A percentile compares a stretch with the other conserved stretches of the same genome.
These are phyloP conservation scores for Hermaeophaga mercurialis DNA, from an alignment of 2,888 invertebrate genomes.

Conservation along the genomic window DNA sequence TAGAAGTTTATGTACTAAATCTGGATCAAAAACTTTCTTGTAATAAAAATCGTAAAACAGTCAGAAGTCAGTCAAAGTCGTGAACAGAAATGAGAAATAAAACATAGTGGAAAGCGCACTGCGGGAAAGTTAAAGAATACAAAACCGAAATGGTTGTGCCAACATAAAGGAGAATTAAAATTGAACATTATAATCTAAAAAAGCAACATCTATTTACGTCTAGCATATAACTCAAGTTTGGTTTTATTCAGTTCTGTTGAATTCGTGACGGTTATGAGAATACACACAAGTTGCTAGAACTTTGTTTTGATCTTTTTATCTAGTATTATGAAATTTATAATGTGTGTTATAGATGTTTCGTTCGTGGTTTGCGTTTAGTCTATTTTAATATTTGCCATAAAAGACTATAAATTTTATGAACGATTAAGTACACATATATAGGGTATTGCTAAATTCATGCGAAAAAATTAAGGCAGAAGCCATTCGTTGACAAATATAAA, in stretches of 20 bases:
- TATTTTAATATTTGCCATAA: not conserved
- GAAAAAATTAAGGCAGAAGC: no score
- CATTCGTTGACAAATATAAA: no score
- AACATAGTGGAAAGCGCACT: conserved; percentile 8
- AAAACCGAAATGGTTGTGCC: conserved; percentile 15
- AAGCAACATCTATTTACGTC: conserved; percentile 21
- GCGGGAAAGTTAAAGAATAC: conserved; percentile 14
- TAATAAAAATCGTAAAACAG: not conserved
- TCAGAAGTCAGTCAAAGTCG: conserved; percentile 12
- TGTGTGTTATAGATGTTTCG: not conserved
- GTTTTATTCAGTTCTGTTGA: conserved; percentile 16
- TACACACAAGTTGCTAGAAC: conserved; percentile 7
- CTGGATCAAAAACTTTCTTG: not conserved
- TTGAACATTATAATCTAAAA: conserved; percentile 23
- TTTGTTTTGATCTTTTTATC: conserved; percentile 2
- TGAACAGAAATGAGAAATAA: conserved; percentile 11
- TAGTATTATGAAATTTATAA: conserved; percentile 7
- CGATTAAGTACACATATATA: no score
- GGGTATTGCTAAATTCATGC: no score
- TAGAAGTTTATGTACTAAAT: no score
- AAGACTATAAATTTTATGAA: not conserved
- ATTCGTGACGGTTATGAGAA: conserved; percentile 16
- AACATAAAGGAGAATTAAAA: conserved; percentile 20
- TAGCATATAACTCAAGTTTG: conserved; percentile 17
- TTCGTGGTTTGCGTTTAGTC: not conserved